Evolutionary conservation across 2,888 invertebrate species (phyloP), one percentile per base, ranked within the genome.

Genomic region (Xanthia togata): DNA sequence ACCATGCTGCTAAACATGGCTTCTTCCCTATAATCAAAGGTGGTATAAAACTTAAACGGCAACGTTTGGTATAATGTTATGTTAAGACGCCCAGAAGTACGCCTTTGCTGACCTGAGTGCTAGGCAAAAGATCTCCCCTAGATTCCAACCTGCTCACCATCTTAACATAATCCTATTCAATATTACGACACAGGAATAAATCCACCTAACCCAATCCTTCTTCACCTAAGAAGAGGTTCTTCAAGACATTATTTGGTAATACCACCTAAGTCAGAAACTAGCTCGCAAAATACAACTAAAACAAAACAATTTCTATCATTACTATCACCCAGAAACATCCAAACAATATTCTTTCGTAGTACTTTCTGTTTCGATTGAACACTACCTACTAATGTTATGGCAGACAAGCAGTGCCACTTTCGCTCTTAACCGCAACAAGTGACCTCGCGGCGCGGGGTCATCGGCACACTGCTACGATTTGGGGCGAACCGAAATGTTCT

Each of bases 341-440:
- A 70, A 76, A 86, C 70, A 74, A 50, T 26, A 71, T 73, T 70
- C 41, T 65, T 53, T 31, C 81, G 70, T 73, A 80, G 70, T 72
- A 89, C 88, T 88, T 84, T 88, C 87, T 64, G 62, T 89, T 88
- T 88, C 88, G 68, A 65, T 76, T 9, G 82, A 65, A 55, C 78
- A 75, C 73, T 65, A 44, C 44, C 38, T 44, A 70, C 62, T 76
- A 70, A 73, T 69, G 73, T 62, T 77, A 71, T 44, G 73, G 35
- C 73, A 81, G 83, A 77, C 80, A 70, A 70, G 79, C 72, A 69
- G 76, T 35, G 14, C 68, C 73, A 88, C 89, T 88, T 89, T 89
- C 88, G 84, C 88, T 89, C 67, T 86, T 59, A 35, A 47, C 50
- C 73, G 84, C 83, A 87, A 86, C 89, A 84, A 83, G 88, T 84